Conservation (phyloP, 2,888 invertebrate genomes). For the Stenchaetothrips biformis region DNA sequence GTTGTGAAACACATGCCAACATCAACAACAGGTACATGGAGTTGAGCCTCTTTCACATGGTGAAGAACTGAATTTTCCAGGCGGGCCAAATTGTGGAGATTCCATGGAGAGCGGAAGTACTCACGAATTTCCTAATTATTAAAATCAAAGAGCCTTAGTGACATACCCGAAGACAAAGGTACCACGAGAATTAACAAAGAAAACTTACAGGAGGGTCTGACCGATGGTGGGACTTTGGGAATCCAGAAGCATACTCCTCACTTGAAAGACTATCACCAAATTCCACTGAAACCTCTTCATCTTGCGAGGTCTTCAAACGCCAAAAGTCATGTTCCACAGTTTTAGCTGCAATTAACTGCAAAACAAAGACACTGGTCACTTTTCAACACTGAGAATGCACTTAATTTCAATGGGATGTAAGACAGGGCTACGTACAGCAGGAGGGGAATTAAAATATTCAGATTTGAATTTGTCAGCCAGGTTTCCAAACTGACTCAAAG, state of each 20-base stretch:
- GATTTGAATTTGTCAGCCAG: not conserved
- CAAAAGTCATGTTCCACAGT: not conserved
- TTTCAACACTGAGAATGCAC: not conserved
- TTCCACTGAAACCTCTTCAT: not conserved
- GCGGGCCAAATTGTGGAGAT: not conserved
- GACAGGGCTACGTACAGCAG: not conserved
- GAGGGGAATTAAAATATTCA: not conserved
- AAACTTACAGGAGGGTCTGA: not conserved
- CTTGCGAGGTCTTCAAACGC: not conserved
- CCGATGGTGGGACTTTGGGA: not conserved
- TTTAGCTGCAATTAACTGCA: not conserved
- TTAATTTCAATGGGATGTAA: not conserved
- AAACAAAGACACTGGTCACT: no score
- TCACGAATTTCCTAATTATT: not conserved
- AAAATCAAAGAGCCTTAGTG: not conserved
- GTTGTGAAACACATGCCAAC: constrained; percentile 1
- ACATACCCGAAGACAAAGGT: not conserved
- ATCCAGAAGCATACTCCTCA: constrained; percentile 10
- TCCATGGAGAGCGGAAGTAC: not conserved
- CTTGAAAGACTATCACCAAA: not conserved
- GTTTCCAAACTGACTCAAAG: not conserved
- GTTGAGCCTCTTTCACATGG: not conserved
- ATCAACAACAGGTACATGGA: constrained; percentile 11
- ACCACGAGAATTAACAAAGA: not conserved
- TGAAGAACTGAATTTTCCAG: constrained; percentile 4